phyloP scores from a whole-genome alignment of 2,113 vertebrate species.

The Callocephalon fimbriatum region DNA sequence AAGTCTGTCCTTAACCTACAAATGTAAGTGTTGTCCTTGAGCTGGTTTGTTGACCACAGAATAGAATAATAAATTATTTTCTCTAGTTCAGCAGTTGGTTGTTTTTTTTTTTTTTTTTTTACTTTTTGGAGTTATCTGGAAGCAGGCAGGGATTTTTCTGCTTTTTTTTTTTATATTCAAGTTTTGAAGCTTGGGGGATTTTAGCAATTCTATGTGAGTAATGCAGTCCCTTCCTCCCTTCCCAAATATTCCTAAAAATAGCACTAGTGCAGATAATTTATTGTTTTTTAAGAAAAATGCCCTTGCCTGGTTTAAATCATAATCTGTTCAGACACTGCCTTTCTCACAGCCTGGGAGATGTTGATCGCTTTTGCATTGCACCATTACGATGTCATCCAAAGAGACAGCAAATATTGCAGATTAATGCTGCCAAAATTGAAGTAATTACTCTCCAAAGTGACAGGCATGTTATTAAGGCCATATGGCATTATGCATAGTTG shows the following conservation, averaged over 20 bases:
- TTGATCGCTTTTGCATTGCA: conserved; percentile 22
- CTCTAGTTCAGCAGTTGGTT: not conserved
- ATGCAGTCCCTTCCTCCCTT: not conserved
- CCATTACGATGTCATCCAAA: conserved; percentile 21
- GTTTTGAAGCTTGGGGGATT: not conserved
- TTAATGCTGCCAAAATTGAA: conserved; percentile 57
- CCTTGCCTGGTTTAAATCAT: not conserved
- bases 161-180: not conserved
- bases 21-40: not conserved
- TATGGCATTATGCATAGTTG: conserved; percentile 45
- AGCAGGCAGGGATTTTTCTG: not conserved
- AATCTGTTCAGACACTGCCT: not conserved
- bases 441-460: conserved; percentile 49
- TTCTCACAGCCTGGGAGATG: not conserved
- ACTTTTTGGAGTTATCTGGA: not conserved
- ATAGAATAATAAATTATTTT: not conserved
- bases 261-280: not conserved
- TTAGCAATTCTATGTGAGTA: not conserved
- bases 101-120: not conserved
- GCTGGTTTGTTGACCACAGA: not conserved
- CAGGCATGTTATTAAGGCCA: conserved; percentile 51
- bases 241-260: not conserved
- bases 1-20: not conserved
- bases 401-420: conserved; percentile 45
- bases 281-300: not conserved